Evolutionary conservation across 2,113 vertebrate species (phyloP), one percentile per base, ranked within the genome.

Genomic region (Melanerpes aurifrons): DNA sequence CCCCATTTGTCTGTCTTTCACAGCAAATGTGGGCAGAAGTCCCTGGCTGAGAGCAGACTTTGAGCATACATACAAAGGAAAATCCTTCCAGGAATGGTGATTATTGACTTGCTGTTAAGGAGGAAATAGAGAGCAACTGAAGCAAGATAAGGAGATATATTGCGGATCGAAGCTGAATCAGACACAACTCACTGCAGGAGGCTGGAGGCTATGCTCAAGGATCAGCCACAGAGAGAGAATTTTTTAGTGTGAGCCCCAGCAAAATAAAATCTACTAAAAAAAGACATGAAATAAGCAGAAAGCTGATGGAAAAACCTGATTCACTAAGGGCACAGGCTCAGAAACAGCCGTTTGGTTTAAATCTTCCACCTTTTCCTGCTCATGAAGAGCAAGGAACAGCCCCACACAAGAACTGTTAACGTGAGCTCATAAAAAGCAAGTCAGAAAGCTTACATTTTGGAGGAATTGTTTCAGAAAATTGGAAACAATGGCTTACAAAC

Each of bases 181-280:
- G 56, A 56, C 35, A 40, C 59, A 76, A 72, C 35, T 85, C 78
- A 57, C 74, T 69, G 61, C 56, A 79, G 86, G 62, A 82, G 40
- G 71, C 86, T 89, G 70, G 45, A 86, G 77, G 83, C 86, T 84
- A 17, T 73, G 53, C 63, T 86, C 92, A 58, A 92, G 22, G 45
- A 69, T 16, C 63, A 86, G 48, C 18, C 57, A 29, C 0, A 2
- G 21, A 72, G 16, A 82, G 29, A 76, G 31, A 63, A 31, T 4
- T 26, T 73, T 78, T 76, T 57, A 53, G 21, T 67, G 37, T 29
- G 28, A 93, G 53, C 7, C 19, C 26, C 16, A 73, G 45, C 29
- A 69, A 75, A 84, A 63, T 56, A 12, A 32, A 22, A 5, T 37
- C 59, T 15, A 5, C 9, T 18, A 10, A 32, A 32, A 50, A 37